Conservation (phyloP, 1,140 invertebrate genomes). For the Drosophila pallidifrons region DNA sequence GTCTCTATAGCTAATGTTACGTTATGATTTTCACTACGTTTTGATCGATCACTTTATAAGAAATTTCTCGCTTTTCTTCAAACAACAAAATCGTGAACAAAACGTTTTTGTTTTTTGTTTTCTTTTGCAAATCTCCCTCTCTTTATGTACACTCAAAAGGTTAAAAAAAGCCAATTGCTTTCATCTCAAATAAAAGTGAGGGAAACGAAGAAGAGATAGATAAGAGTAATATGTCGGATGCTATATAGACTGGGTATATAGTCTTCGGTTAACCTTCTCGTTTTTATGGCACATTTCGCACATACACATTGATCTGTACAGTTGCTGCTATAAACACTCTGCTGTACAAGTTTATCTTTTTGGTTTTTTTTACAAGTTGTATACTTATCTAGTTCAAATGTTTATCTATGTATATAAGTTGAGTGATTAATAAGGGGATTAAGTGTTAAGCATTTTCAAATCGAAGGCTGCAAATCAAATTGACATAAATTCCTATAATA, state of each 20-base stretch:
- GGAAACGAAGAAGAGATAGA: background rate
- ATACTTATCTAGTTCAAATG: constrained; percentile 25
- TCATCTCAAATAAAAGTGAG: background rate
- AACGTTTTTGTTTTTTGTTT: background rate
- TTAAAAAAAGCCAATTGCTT: constrained; percentile 21
- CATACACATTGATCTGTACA: constrained; percentile 65
- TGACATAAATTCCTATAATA: constrained; percentile 44
- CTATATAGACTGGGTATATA: constrained; percentile 10
- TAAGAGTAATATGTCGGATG: background rate
- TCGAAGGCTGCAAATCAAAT: constrained; percentile 69
- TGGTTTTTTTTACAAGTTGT: constrained; percentile 64
- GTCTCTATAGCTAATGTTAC: constrained; percentile 71
- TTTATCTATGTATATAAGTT: constrained; percentile 5
- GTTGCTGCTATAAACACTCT: constrained; percentile 54
- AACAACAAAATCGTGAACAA: constrained; percentile 14
- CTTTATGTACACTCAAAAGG: constrained; percentile 4
- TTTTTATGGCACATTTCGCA: constrained; percentile 81
- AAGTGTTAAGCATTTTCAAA: constrained; percentile 32
- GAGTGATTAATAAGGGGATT: background rate
- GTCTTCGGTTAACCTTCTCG: constrained; percentile 19
- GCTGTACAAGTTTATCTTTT: constrained; percentile 49
- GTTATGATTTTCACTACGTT: constrained; percentile 76
- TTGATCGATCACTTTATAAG: constrained; percentile 75
- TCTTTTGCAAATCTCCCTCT: background rate
- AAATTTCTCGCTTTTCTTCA: constrained; percentile 42